These are phyloP conservation scores for Noctua janthina DNA, from an alignment of 2,888 invertebrate genomes.

Conservation along the genomic window DNA sequence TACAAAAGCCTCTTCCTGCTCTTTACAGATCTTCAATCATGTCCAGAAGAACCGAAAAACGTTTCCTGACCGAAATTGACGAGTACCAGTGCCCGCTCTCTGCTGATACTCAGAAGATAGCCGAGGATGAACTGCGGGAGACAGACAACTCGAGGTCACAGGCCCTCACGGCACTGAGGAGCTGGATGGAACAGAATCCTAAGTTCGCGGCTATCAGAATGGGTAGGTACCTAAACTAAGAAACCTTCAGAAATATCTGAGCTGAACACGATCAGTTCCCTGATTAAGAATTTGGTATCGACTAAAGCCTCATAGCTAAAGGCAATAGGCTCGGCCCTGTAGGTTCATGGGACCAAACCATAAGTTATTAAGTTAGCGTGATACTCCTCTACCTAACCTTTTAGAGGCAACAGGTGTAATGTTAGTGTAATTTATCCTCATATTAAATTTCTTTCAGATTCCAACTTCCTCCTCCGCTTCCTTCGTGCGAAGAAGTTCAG, in stretches of 20 bases:
- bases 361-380: not conserved
- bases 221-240: constrained; percentile 84
- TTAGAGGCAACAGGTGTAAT: not conserved
- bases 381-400: not conserved
- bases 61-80: constrained; percentile 91
- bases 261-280: not conserved
- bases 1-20: not conserved
- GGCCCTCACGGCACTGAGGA: constrained; percentile 92
- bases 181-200: constrained; percentile 93
- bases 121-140: constrained; percentile 92
- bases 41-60: constrained; percentile 83
- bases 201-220: constrained; percentile 92
- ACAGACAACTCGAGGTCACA: constrained; percentile 92
- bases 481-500: constrained; percentile 95
- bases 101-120: constrained; percentile 91
- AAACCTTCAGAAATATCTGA: not conserved
- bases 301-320: not conserved
- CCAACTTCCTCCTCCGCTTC: constrained; percentile 93
- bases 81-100: constrained; percentile 91
- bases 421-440: not conserved
- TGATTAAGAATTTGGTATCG: not conserved
- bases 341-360: not conserved
- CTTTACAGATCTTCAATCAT: constrained; percentile 69
- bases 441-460: constrained; percentile 87
- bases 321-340: not conserved